A percentile compares a stretch with the other conserved stretches of the same genome.
Evolutionary conservation across 2,797 vertebrate species (phyloP).

Genomic region (Enteromius viviparus): DNA sequence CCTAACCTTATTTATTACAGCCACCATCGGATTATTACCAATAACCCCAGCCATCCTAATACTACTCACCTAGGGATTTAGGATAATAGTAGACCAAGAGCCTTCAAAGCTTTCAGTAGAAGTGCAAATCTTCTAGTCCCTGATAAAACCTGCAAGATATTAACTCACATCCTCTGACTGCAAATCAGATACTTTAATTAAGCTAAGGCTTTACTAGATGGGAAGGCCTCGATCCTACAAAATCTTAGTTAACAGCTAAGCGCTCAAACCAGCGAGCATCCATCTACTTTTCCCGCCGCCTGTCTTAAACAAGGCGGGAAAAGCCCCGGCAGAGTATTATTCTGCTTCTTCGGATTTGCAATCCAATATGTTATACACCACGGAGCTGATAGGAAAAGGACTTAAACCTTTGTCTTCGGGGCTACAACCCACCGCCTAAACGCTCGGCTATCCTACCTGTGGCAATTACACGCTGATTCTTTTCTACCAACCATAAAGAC

Average conservation of each 20-base stretch:
- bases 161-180: constrained; percentile 69
- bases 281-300: constrained; percentile 60
- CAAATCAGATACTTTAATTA: constrained; percentile 74
- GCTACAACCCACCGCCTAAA: constrained; percentile 69
- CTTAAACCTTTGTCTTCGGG: constrained; percentile 61
- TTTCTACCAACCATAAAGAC: constrained; percentile 73
- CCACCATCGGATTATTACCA: rapidly evolving
- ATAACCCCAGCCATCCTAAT: rapidly evolving
- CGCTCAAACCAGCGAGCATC: constrained; percentile 66
- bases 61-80: constrained; percentile 50
- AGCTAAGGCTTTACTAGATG: constrained; percentile 69
- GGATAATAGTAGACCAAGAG: constrained; percentile 60
- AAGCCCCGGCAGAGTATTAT: constrained; percentile 52
- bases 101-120: constrained; percentile 70
- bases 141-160: constrained; percentile 65
- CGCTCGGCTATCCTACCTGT: constrained; percentile 71
- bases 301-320: constrained; percentile 15
- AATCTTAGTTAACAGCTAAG: constrained; percentile 73
- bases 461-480: constrained; percentile 68
- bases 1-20: rapidly evolving
- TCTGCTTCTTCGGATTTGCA: constrained; percentile 68
- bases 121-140: constrained; percentile 62
- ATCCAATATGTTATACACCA: constrained; percentile 62
- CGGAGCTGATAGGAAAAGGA: constrained; percentile 62
- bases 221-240: constrained; percentile 70